Evolutionary conservation across 2,797 vertebrate genomes (phyloP).

Genomic region (Xenops minutus): DNA sequence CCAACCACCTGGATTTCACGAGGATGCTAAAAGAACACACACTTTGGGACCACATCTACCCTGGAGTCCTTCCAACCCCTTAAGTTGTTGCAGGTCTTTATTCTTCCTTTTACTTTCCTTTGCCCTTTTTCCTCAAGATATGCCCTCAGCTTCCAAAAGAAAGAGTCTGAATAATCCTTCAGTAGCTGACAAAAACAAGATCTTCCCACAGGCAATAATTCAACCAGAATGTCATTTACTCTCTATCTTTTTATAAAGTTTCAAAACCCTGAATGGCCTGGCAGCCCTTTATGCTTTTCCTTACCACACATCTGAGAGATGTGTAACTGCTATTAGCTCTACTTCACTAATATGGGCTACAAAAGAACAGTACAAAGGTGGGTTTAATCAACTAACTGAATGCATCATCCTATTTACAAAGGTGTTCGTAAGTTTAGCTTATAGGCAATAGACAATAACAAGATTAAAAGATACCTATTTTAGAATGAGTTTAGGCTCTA

Average conservation of each 20-base stretch:
- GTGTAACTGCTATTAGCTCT: background rate
- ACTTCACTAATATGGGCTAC: background rate
- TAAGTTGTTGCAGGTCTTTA: background rate
- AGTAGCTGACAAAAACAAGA: conserved; percentile 35
- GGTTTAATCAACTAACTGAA: background rate
- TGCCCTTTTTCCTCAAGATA: background rate
- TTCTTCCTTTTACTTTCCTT: background rate
- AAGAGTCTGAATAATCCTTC: background rate
- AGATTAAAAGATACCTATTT: background rate
- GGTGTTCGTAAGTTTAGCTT: background rate
- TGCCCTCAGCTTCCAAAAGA: background rate
- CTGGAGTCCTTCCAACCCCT: background rate
- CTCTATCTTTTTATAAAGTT: background rate
- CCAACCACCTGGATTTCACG: background rate
- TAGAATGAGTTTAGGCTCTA: background rate
- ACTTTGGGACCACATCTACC: background rate
- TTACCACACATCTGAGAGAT: background rate
- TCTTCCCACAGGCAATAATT: conserved; percentile 20
- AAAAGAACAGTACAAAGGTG: background rate
- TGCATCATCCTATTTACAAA: background rate
- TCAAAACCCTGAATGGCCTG: background rate
- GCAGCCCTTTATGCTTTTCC: background rate
- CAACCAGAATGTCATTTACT: background rate
- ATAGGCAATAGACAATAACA: background rate
- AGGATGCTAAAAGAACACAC: background rate